Evolutionary conservation across 2,113 vertebrate species (phyloP).

Genomic region (Eretmochelys imbricata): DNA sequence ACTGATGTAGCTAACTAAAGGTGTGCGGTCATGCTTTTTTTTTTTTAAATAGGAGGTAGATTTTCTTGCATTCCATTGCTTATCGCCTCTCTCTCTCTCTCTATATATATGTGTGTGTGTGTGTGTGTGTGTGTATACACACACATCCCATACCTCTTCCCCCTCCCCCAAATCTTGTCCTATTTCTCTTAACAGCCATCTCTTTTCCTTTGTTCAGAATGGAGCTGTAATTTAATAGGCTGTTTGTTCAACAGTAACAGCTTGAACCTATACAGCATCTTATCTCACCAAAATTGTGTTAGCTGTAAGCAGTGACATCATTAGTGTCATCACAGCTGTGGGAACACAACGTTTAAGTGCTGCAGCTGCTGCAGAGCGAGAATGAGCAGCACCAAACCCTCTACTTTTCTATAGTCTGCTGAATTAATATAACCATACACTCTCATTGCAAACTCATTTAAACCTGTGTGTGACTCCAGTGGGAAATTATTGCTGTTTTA

Average conservation of each 20-base stretch:
- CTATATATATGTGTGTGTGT: neutral
- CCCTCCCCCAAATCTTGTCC: neutral
- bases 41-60: neutral
- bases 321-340: neutral
- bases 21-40: neutral
- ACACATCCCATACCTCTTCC: no score
- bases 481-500: neutral
- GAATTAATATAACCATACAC: neutral
- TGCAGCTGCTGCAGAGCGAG: neutral
- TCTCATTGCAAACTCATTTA: accelerated
- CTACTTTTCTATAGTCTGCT: neutral
- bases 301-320: neutral
- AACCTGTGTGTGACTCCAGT: neutral
- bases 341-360: neutral
- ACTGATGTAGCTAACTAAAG: neutral
- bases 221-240: accelerated
- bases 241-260: neutral
- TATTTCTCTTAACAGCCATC: neutral
- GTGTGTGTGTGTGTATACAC: no score
- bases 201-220: neutral
- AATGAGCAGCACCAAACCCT: neutral
- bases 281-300: neutral
- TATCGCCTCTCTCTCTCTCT: no score
- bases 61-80: neutral
- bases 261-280: neutral